These are phyloP conservation scores for Sthenelais limicola DNA, from an alignment of 2,888 invertebrate genomes.

Conservation along the genomic window DNA sequence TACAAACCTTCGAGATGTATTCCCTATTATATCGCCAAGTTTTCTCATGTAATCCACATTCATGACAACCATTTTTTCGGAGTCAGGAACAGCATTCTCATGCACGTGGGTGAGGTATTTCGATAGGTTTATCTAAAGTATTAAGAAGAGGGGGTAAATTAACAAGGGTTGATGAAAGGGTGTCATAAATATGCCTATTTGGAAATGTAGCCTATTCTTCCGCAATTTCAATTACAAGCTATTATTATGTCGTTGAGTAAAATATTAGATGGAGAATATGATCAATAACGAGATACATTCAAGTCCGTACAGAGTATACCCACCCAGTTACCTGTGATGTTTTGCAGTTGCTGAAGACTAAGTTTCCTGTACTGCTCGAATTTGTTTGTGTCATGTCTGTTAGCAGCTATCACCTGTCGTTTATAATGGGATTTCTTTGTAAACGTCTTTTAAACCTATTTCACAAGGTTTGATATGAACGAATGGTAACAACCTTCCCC, in stretches of 20 bases:
- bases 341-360: slow-evolving; percentile 6
- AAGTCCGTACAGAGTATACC: too few relatives aligned
- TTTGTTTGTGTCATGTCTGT: neutral
- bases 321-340: slow-evolving; percentile 24
- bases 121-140: slow-evolving; percentile 3
- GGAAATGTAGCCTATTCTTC: too few relatives aligned
- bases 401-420: too few relatives aligned
- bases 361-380: slow-evolving; percentile 12
- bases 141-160: neutral
- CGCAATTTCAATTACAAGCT: too few relatives aligned
- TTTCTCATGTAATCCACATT: slow-evolving; percentile 7
- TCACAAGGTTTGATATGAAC: too few relatives aligned
- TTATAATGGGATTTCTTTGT: too few relatives aligned
- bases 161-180: neutral
- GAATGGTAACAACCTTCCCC: too few relatives aligned
- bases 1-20: neutral
- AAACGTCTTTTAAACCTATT: too few relatives aligned
- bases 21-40: neutral
- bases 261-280: too few relatives aligned
- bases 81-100: neutral
- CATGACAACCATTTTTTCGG: slow-evolving; percentile 22
- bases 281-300: too few relatives aligned
- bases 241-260: too few relatives aligned
- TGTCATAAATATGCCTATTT: neutral
- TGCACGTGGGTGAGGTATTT: slow-evolving; percentile 8